Base-by-base conservation (phyloP, 1,140 invertebrate genomes). In the Copidosoma floridanum region DNA sequence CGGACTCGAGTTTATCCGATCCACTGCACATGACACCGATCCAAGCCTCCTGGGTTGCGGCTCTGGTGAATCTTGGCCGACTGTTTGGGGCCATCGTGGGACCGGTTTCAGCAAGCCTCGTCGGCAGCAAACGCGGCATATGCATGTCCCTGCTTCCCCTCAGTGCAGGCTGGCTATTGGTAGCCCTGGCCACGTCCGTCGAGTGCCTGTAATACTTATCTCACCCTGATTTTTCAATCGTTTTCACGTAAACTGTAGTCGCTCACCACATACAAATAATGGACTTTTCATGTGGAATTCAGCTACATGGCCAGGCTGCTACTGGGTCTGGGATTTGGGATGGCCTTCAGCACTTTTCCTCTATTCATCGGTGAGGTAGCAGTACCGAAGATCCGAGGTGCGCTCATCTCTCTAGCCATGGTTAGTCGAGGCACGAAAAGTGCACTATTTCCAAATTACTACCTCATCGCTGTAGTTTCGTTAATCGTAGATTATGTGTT, bases 351-450 rank as follows among this genome's bases (percentile, higher is more conserved):
- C 14, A 79, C 82, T 5, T 84, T 85, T 14, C 85, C 86, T 1
- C 83, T 88, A 71, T 88, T 85, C 68, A 73, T 89, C 24, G 83
- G 85, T 53, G 85, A 88, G 79, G 82, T 89, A 61, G 78, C 88
- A 59, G 78, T 84, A 35, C 74, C 83, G 68, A 77, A 83, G 57
- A 81, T 87, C n/a, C 73, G 88, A 20, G 88, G 88, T 0, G 79
- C 83, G 5, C 81, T 88, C 71, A 83, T 86, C 10, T 40, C 43
- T 10, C 4, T 43, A 1, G 52, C 12, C 18, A 23, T 26, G 5
- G n/a, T n/a, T n/a, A n/a, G n/a, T 68, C n/a, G n/a, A n/a, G 41
- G 20, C 32, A 59, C 21, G n/a, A n/a, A n/a, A n/a, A n/a, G n/a
- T n/a, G n/a, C n/a, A n/a, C n/a, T n/a, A n/a, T n/a, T n/a, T n/a